Base-by-base conservation (phyloP, 2,113 vertebrate genomes). In the Prionailurus bengalensis region DNA sequence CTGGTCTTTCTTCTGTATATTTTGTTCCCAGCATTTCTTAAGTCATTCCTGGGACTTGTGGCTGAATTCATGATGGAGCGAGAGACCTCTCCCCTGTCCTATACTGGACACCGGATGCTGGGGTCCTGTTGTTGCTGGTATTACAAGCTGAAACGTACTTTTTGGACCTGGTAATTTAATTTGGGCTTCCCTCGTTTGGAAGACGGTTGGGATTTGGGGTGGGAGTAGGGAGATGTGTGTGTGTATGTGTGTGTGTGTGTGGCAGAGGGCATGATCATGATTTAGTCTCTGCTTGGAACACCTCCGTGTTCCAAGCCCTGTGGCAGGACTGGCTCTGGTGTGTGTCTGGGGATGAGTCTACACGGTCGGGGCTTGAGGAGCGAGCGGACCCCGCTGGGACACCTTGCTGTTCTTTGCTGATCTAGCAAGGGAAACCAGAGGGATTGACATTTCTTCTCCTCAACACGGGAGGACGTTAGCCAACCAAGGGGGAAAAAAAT, bases 251-350 rank as follows among this genome's bases (percentile, higher is more conserved):
- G 25, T 2, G 70, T 23, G 25, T 1, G 73, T 3, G 11, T 42
- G 25, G 23, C 0, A 2, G 29, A 1, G n/a, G 15, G 17, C 15
- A 13, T 5, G 11, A 68, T 78, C 19, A 68, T 0, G 29, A 48
- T 85, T 80, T 84, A 29, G 65, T 89, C 21, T 86, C 73, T 88
- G 83, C 79, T 42, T 61, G 15, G 29, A 90, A 63, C 36, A 73
- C 65, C 48, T 42, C 79, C 23, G 1, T 39, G 36, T 36, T 36
- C 36, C 36, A 36, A 36, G 36, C 36, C 36, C 25, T 27, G 25
- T 81, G 55, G 51, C 14, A 33, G 61, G 15, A 48, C n/a, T 78
- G 83, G 45, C 66, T 93, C n/a, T 83, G 33, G 3, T 21, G 48
- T 83, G 27, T 58, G 33, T 51, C 58, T 70, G 63, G 25, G 0